A percentile compares a stretch with the other conserved stretches of the same genome.
Conservation (phyloP, 2,888 invertebrate genomes). For the Cheilosia vernalis region DNA sequence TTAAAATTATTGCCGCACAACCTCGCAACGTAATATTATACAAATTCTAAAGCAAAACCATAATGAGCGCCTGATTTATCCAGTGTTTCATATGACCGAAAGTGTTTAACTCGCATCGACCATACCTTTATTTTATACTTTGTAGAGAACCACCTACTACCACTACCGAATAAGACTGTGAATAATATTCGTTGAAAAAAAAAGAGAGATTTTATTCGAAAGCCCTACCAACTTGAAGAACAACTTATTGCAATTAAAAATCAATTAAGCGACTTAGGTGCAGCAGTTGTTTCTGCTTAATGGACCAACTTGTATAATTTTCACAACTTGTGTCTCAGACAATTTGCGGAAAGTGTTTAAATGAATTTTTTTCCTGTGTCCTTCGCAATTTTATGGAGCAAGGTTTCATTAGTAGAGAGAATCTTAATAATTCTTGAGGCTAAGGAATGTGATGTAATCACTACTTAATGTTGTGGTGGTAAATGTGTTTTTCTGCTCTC, state of each 20-base stretch:
- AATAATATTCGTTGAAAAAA: too few relatives aligned
- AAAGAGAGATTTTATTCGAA: background rate
- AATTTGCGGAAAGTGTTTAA: slow-evolving; percentile 41
- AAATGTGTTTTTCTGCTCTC: background rate
- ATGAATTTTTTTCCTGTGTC: slow-evolving; percentile 25
- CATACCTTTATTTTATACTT: too few relatives aligned
- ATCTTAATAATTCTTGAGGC: slow-evolving; percentile 30
- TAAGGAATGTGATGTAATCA: slow-evolving; percentile 35
- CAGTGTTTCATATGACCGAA: too few relatives aligned
- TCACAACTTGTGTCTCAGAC: slow-evolving; percentile 24
- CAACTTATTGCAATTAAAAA: slow-evolving; percentile 50
- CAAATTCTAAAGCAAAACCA: too few relatives aligned
- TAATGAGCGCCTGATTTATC: too few relatives aligned
- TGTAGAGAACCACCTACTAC: too few relatives aligned
- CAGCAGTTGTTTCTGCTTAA: slow-evolving; percentile 46
- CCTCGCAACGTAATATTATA: too few relatives aligned
- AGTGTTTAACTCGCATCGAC: too few relatives aligned
- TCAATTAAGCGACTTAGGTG: slow-evolving; percentile 49
- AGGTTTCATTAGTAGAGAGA: slow-evolving; percentile 12
- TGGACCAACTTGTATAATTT: slow-evolving; percentile 48
- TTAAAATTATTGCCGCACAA: too few relatives aligned
- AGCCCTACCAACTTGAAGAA: background rate
- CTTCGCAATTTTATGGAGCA: slow-evolving; percentile 25
- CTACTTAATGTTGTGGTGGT: slow-evolving; percentile 22
- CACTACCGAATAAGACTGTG: too few relatives aligned